phyloP scores from a whole-genome alignment of 2,113 vertebrate genomes.

The Eudyptes chrysolophus region DNA sequence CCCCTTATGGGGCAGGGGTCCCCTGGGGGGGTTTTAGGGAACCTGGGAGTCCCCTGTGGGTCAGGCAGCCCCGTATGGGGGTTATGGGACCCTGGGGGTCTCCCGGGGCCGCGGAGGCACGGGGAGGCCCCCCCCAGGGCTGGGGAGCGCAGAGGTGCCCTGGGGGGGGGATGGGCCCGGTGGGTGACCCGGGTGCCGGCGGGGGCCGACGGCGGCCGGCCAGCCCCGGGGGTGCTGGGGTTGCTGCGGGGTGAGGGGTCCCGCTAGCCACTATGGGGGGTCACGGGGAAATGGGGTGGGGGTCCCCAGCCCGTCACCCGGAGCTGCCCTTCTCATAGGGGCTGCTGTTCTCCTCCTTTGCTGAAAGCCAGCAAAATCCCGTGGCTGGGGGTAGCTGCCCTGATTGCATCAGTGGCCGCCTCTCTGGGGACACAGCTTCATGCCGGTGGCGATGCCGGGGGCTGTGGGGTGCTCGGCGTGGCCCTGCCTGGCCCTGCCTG shows the following conservation, averaged over 20 bases:
- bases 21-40: no score
- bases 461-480: rapidly evolving
- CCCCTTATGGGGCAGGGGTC: no score
- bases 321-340: background rate
- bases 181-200: background rate
- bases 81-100: no score
- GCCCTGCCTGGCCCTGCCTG: background rate
- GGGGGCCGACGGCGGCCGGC: background rate
- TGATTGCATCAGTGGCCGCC: rapidly evolving
- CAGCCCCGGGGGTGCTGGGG: no score
- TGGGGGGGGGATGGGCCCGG: no score
- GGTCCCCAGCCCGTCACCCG: background rate
- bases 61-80: no score
- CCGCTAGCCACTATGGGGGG: background rate
- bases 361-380: background rate
- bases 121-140: no score
- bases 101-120: no score
- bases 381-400: background rate
- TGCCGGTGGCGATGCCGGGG: rapidly evolving
- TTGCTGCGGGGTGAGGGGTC: background rate
- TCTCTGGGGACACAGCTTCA: background rate
- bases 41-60: no score
- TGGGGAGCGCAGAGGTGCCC: no score
- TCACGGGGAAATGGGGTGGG: rapidly evolving
- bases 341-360: background rate